These are phyloP conservation scores for Erebia palarica DNA, from an alignment of 2,888 invertebrate genomes.

Conservation along the genomic window DNA sequence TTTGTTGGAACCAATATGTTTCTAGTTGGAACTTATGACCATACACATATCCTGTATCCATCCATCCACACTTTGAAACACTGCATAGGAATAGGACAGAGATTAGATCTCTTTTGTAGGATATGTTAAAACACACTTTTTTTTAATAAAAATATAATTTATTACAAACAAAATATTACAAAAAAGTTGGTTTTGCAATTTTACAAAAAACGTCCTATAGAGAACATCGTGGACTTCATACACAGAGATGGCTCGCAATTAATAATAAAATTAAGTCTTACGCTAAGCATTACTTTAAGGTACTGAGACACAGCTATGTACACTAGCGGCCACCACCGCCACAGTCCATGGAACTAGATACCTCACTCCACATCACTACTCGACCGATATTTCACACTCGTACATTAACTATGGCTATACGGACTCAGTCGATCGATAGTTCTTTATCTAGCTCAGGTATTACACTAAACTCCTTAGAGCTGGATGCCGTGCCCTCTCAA, in stretches of 20 bases:
- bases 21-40: too few relatives aligned
- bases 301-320: conserved; percentile 74
- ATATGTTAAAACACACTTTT: conserved; percentile 29
- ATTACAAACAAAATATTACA: conserved; percentile 77
- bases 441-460: conserved; percentile 56
- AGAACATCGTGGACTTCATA: conserved; percentile 58
- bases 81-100: too few relatives aligned
- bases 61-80: too few relatives aligned
- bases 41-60: too few relatives aligned
- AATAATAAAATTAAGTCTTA: conserved; percentile 60
- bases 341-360: conserved; percentile 56
- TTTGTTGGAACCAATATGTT: too few relatives aligned
- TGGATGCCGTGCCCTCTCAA: conserved; percentile 87
- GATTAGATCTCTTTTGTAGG: background rate
- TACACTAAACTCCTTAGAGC: conserved; percentile 70
- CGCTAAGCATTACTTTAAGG: conserved; percentile 63
- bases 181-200: conserved; percentile 56
- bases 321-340: conserved; percentile 60
- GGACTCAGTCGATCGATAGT: conserved; percentile 45
- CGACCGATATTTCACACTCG: conserved; percentile 54
- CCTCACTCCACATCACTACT: conserved; percentile 48
- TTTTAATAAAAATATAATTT: conserved; percentile 76
- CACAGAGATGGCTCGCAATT: conserved; percentile 54
- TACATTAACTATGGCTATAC: conserved; percentile 61
- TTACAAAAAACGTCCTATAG: conserved; percentile 55